A percentile compares a stretch with the other conserved stretches of the same genome.
phyloP scores from a whole-genome alignment of 1,140 invertebrate genomes.

The Bombus confusus region DNA sequence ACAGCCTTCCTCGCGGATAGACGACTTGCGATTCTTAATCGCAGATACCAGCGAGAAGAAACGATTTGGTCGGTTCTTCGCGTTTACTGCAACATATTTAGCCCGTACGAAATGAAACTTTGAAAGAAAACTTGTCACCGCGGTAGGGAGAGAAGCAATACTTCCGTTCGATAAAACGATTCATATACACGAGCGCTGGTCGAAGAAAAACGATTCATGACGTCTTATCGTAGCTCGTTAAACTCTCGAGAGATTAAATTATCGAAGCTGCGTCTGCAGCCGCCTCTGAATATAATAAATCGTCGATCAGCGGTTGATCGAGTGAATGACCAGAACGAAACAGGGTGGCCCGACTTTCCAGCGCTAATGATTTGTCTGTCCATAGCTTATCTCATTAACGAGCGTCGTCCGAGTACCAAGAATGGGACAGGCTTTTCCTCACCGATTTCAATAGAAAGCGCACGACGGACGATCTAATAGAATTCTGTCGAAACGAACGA shows the following conservation, averaged over 20 bases:
- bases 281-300: slow-evolving; percentile 64
- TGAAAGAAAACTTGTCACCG: slow-evolving; percentile 11
- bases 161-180: slow-evolving; percentile 55
- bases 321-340: slow-evolving; percentile 56
- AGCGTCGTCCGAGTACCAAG: slow-evolving; percentile 19
- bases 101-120: neutral
- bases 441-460: neutral
- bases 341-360: slow-evolving; percentile 62
- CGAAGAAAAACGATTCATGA: slow-evolving; percentile 54
- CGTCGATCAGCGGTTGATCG: slow-evolving; percentile 65
- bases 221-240: slow-evolving; percentile 61
- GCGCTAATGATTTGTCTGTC: slow-evolving; percentile 61
- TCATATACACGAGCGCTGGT: neutral
- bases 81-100: accelerated
- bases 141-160: slow-evolving; percentile 22
- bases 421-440: slow-evolving; percentile 8
- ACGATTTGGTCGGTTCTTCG: too few species aligned
- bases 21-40: too few species aligned
- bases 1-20: too few species aligned
- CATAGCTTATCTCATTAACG: slow-evolving; percentile 65
- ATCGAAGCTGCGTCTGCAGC: slow-evolving; percentile 46
- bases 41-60: too few species aligned
- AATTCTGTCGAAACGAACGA: neutral
- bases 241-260: slow-evolving; percentile 63
- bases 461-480: too few species aligned